Evolutionary conservation across 92 coral and sea anemone genomes (phyloP).

Genomic region (Paramuricea clavata): DNA sequence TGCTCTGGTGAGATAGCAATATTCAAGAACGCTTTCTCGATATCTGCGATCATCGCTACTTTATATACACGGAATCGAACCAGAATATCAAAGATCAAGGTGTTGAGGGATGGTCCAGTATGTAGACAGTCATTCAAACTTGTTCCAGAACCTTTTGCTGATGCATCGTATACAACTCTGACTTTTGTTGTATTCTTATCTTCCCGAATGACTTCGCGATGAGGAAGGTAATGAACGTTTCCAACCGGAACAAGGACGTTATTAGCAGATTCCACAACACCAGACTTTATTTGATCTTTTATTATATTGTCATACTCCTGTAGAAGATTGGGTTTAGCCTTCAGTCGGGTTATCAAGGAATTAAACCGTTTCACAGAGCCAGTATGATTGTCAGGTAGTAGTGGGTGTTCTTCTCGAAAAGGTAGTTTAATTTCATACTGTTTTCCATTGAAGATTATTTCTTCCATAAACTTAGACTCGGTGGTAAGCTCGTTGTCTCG

Average conservation of each 20-base stretch:
- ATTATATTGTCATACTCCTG: conserved; percentile 33
- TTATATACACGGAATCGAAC: conserved; percentile 30
- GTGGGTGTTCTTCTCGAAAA: conserved; percentile 30
- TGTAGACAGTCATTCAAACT: conserved; percentile 43
- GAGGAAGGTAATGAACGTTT: conserved; percentile 5
- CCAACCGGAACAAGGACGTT: conserved; percentile 30
- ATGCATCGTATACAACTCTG: too few relatives aligned
- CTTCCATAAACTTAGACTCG: conserved; percentile 12
- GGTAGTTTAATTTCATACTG: conserved; percentile 2
- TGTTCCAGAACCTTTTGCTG: neutral
- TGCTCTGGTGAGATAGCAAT: conserved; percentile 47
- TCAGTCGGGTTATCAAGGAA: neutral
- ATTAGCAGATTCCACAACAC: conserved; percentile 25
- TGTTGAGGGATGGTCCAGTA: conserved; percentile 28
- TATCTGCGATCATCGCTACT: conserved; percentile 27
- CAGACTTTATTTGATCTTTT: conserved; percentile 7
- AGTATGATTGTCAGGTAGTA: conserved; percentile 32
- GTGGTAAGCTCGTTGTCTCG: neutral
- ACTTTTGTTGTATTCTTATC: too few relatives aligned
- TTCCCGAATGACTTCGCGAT: too few relatives aligned
- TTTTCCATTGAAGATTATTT: conserved; percentile 9
- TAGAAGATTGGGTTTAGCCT: conserved; percentile 10
- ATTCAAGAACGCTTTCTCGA: conserved; percentile 46
- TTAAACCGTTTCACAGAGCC: conserved; percentile 11
- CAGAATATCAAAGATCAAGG: conserved; percentile 40